Evolutionary conservation across 2,888 invertebrate genomes (phyloP).

Genomic region (Rutpela maculata): DNA sequence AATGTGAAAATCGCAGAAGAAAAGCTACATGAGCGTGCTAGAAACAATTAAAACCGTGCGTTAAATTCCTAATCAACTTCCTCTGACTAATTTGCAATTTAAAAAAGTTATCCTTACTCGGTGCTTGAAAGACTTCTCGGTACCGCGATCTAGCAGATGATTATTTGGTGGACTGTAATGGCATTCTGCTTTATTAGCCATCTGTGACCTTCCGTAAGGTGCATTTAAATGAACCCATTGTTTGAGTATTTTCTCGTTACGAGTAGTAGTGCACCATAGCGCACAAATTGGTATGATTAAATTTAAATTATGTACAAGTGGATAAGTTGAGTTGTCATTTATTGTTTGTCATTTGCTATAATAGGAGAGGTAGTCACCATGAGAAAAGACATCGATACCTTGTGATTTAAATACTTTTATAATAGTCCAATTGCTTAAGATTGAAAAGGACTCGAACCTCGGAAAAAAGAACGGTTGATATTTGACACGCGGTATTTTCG

Average conservation of each 20-base stretch:
- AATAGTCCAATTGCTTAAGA: not conserved
- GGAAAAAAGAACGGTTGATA: too few relatives aligned
- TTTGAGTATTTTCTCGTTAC: slow-evolving; percentile 43
- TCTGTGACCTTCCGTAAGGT: slow-evolving; percentile 63
- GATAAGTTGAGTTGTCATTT: not conserved
- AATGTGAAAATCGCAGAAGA: slow-evolving; percentile 10
- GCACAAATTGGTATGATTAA: slow-evolving; percentile 45
- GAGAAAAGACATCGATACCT: not conserved
- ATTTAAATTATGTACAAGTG: slow-evolving; percentile 25
- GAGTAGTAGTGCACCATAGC: slow-evolving; percentile 39
- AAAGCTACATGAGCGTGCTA: slow-evolving; percentile 8
- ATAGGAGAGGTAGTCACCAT: not conserved
- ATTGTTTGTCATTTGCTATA: not conserved
- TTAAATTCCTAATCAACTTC: slow-evolving; percentile 33
- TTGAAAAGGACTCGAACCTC: too few relatives aligned
- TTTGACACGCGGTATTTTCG: too few relatives aligned
- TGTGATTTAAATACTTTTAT: not conserved
- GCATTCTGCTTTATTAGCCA: slow-evolving; percentile 63
- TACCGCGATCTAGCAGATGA: slow-evolving; percentile 35
- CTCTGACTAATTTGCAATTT: slow-evolving; percentile 32
- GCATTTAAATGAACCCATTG: slow-evolving; percentile 60
- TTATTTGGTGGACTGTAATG: slow-evolving; percentile 48
- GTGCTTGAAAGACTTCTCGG: slow-evolving; percentile 37
- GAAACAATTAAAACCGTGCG: slow-evolving; percentile 11
- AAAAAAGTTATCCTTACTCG: slow-evolving; percentile 5